Percentiles rank a stretch among this genome's conserved stretches.
phyloP scores from a whole-genome alignment of 2,113 vertebrate species.

The Pseudonaja textilis region DNA sequence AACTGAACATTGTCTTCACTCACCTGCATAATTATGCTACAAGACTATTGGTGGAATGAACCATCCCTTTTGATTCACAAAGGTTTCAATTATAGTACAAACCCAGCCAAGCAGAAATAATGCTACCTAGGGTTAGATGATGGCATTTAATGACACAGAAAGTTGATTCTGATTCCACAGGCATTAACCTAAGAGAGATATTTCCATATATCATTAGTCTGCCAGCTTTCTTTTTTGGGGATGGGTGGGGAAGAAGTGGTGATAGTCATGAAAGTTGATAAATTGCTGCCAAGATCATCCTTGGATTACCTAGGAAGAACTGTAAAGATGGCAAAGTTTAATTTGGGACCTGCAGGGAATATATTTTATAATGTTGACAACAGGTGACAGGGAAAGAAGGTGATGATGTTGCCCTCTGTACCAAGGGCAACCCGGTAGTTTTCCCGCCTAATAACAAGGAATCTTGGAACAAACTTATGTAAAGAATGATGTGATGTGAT shows the following conservation, averaged over 20 bases:
- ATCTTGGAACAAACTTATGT: neutral
- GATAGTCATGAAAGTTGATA: neutral
- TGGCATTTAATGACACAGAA: neutral
- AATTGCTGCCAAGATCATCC: neutral
- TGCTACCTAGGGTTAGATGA: neutral
- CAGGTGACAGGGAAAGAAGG: neutral
- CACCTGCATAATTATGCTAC: conserved; percentile 9
- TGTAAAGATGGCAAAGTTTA: neutral
- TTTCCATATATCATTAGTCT: neutral
- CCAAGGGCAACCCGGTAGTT: neutral
- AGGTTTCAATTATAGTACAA: neutral
- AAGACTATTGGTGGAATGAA: neutral
- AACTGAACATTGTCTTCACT: neutral
- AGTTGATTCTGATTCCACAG: neutral
- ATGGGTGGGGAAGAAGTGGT: neutral
- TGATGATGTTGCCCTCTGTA: neutral
- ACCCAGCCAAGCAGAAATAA: neutral
- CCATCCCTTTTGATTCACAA: neutral
- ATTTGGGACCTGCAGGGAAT: neutral
- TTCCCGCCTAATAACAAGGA: neutral
- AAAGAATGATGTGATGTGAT: neutral
- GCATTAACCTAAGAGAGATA: neutral
- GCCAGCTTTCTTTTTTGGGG: neutral
- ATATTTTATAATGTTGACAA: neutral
- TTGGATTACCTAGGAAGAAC: neutral